phyloP scores from a whole-genome alignment of 1,140 invertebrate species.

The Panonychus citri region DNA sequence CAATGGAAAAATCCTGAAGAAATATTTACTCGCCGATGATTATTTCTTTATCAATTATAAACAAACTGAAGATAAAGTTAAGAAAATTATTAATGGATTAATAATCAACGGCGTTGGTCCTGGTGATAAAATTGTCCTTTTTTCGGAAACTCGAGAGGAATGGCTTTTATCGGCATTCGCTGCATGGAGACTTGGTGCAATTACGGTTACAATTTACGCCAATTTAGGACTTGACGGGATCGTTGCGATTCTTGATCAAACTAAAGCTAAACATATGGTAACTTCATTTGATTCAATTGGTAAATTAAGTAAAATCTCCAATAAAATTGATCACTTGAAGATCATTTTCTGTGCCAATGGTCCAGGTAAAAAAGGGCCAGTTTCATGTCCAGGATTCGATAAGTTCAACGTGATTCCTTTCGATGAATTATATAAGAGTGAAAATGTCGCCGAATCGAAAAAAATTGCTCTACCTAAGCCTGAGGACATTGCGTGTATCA shows the following conservation, averaged over 20 bases:
- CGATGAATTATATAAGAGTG: not conserved
- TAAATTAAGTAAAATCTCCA: not conserved
- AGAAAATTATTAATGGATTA: not conserved
- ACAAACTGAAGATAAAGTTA: not conserved
- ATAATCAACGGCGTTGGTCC: not conserved
- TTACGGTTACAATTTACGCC: not conserved
- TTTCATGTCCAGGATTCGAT: not conserved
- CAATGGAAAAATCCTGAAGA: constrained; percentile 85
- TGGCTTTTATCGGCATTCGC: not conserved
- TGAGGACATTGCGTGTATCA: constrained; percentile 37
- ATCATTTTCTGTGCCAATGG: not conserved
- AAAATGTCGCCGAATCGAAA: not conserved
- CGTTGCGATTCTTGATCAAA: not conserved
- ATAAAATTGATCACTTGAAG: not conserved
- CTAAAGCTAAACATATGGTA: not conserved
- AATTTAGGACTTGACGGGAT: not conserved
- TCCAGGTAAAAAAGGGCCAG: not conserved
- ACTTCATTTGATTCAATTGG: not conserved
- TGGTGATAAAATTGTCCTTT: not conserved
- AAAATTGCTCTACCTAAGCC: not conserved
- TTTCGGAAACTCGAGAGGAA: not conserved
- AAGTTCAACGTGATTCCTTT: not conserved
- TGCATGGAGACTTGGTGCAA: not conserved
- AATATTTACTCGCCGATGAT: constrained; percentile 63
- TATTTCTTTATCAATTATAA: not conserved